Evolutionary conservation across 2,797 vertebrate genomes (phyloP).

Genomic region (Gymnocypris eckloni): DNA sequence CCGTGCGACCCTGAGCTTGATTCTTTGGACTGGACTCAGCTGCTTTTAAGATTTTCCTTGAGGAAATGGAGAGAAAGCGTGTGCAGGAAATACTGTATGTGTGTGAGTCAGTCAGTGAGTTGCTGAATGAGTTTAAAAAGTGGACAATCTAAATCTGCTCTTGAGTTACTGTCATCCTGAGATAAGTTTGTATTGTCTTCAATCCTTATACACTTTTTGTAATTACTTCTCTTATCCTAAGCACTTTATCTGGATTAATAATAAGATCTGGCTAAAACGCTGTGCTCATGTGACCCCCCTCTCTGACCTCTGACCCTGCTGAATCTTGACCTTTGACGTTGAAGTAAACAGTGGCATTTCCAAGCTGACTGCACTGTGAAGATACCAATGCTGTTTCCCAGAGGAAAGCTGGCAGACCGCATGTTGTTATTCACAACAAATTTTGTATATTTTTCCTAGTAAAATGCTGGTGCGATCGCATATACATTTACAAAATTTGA

Average conservation of each 20-base stretch:
- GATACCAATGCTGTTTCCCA: constrained; percentile 39
- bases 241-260: constrained; percentile 57
- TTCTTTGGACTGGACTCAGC: constrained; percentile 47
- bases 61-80: constrained; percentile 53
- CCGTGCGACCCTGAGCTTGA: background rate
- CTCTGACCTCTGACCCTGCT: constrained; percentile 30
- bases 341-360: constrained; percentile 40
- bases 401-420: background rate
- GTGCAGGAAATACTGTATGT: constrained; percentile 31
- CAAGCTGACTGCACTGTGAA: constrained; percentile 34
- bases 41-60: constrained; percentile 50
- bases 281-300: constrained; percentile 33
- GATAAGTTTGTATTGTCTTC: constrained; percentile 74
- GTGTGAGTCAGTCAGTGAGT: constrained; percentile 10
- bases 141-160: constrained; percentile 49
- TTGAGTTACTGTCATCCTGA: constrained; percentile 68
- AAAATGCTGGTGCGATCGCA: background rate
- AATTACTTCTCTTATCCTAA: constrained; percentile 72
- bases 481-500: background rate
- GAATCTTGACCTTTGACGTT: constrained; percentile 53
- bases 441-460: background rate
- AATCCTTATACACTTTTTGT: constrained; percentile 62
- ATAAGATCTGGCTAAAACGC: constrained; percentile 41
- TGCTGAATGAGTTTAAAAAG: constrained; percentile 22
- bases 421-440: background rate